Evolutionary conservation across 2,113 vertebrate genomes (phyloP), one percentile per base, ranked within the genome.

Genomic region (Lagopus leucura): DNA sequence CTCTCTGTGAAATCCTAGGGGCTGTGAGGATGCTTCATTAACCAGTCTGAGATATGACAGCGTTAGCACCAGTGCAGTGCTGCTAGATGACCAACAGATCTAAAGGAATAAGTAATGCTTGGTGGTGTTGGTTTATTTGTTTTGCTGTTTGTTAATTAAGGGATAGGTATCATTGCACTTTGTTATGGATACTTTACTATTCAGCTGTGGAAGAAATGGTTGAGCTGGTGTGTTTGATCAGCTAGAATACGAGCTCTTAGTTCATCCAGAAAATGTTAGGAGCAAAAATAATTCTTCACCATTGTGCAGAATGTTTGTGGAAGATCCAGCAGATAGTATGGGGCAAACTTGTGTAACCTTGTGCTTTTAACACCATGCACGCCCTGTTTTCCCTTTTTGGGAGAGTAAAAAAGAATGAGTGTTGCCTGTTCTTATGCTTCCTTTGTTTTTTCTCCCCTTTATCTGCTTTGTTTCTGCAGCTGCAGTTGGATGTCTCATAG

Each of bases 381-480:
- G 5, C 10, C 10, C 7, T 58, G 7, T 8, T 78, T 89, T 76
- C 60, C 32, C 42, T 71, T 2, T 43, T n/a, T 19, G 24, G n/a
- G 43, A 24, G 65, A 48, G n/a, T 78, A 5, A 66, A 55, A 55
- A 25, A 40, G 40, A 40, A 40, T 40, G 40, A 40, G 40, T 6
- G 4, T 76, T 10, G 27, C 22, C 36, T 54, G 20, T 36, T 79
- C 85, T 78, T 69, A 8, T 66, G 55, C 7, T 43, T 70, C 34
- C 27, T 76, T 82, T 57, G 8, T 2, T 45, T 71, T 73, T 34
- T 32, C 30, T 2, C 32, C 7, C 42, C 82, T 75, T 72, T 52
- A 19, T 57, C 63, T 52, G 43, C 54, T 55, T 43, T 50, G 22
- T 87, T 91, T 75, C 61, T 91, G 57, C 86, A 89, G 61, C 58